Evolutionary conservation across 2,797 vertebrate genomes (phyloP).

Genomic region (Acomys russatus): DNA sequence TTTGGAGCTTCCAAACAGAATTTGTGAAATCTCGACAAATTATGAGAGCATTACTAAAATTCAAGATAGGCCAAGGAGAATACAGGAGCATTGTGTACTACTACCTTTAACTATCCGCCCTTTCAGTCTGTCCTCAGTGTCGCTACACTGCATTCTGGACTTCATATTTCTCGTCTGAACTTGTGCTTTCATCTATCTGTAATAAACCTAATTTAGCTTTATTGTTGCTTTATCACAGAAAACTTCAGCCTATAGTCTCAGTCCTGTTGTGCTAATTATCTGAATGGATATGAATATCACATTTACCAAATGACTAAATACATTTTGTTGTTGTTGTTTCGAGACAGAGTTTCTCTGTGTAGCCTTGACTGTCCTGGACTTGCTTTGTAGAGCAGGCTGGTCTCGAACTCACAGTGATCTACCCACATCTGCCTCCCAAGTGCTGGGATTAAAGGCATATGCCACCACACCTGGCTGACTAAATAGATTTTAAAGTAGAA

Average conservation of each 20-base stretch:
- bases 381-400: too few species aligned
- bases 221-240: background rate
- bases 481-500: slow-evolving; percentile 66
- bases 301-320: slow-evolving; percentile 56
- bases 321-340: background rate
- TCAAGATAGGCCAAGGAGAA: background rate
- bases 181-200: background rate
- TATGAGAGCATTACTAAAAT: slow-evolving; percentile 28
- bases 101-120: too few species aligned
- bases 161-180: slow-evolving; percentile 1
- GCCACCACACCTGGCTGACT: background rate
- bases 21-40: background rate
- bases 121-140: background rate
- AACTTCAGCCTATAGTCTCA: slow-evolving; percentile 2
- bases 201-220: background rate
- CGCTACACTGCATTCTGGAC: background rate
- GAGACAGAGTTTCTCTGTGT: too few species aligned
- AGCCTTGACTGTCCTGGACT: too few species aligned
- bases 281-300: slow-evolving; percentile 48
- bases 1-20: background rate
- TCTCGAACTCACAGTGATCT: too few species aligned
- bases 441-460: too few species aligned
- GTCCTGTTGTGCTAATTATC: slow-evolving; percentile 42
- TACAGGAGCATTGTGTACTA: background rate
- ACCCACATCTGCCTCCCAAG: too few species aligned